Evolutionary conservation across 2,888 invertebrate genomes (phyloP), one percentile per base, ranked within the genome.

Genomic region (Xestobium rufovillosum): DNA sequence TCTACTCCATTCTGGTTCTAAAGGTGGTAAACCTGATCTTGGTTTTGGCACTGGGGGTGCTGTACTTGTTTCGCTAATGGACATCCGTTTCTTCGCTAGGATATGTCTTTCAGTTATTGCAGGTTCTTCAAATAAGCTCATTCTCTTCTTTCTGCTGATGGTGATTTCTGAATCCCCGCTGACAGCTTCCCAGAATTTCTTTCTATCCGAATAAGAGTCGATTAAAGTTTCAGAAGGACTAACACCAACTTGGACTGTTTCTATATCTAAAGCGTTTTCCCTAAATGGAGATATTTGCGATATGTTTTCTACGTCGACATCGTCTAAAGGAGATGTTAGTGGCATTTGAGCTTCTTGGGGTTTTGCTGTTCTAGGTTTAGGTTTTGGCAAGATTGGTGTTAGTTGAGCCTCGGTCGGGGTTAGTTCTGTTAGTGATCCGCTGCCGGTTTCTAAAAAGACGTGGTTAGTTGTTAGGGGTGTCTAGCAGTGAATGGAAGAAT

Each of bases 121-220:
- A 2, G 47, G 37, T 17, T 51, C 53, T 46, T 62, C 62, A 29
- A 55, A 53, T 28, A 59, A 39, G 40, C 58, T 63, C 53, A 56
- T 53, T 19, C 60, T 51, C 48, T 60, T 63, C 26, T 57, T 50
- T 12, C 34, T 41, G 33, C 34, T 13, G 14, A 37, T 41, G 16
- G 43, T 32, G 3, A 55, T 48, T 17, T 49, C 45, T 31, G 52
- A 50, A 26, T 63, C 61, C 43, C 57, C 55, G 32, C 55, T 43
- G 34, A 67, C 61, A 49, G 52, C 62, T 57, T 72, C 72, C 72
- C 72, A 72, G 50, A 72, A 72, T 45, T 65, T 66, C 49, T 68
- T 71, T 43, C 66, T 66, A 36, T 68, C 66, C 10, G 63, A 63
- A 46, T 71, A 71, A 38, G 63, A 65, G 48, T 62, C 63, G 19